phyloP scores from a whole-genome alignment of 2,888 invertebrate species.

The Pachymerium ferrugineum region DNA sequence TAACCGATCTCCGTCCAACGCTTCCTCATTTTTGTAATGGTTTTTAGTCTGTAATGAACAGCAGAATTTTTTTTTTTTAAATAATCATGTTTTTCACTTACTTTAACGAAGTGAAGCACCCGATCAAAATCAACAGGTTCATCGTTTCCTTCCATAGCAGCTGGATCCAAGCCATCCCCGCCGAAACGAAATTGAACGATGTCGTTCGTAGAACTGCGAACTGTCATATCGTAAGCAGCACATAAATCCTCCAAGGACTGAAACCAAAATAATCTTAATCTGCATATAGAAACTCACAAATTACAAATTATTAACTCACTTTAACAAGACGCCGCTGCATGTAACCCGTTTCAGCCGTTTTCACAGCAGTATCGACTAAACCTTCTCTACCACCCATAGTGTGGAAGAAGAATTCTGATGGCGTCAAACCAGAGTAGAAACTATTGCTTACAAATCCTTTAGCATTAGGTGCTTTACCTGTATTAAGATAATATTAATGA shows the following conservation, averaged over 20 bases:
- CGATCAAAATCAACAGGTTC: constrained; percentile 82
- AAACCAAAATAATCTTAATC: too few relatives aligned
- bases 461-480: constrained; percentile 83
- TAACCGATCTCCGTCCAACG: not conserved
- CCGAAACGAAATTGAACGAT: constrained; percentile 93
- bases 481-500: too few relatives aligned
- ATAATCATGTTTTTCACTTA: too few relatives aligned
- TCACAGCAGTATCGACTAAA: constrained; percentile 97
- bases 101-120: constrained; percentile 68
- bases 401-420: constrained; percentile 98
- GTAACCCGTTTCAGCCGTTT: constrained; percentile 99
- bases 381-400: constrained; percentile 95
- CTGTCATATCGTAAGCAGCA: constrained; percentile 91
- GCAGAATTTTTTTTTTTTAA: not conserved
- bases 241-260: constrained; percentile 92
- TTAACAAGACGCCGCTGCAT: constrained; percentile 95
- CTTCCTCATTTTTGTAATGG: not conserved
- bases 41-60: not conserved
- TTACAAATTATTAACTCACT: constrained; percentile 49
- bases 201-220: constrained; percentile 84
- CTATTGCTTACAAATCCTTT: constrained; percentile 97
- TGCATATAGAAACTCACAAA: not conserved
- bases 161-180: constrained; percentile 91
- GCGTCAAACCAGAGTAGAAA: constrained; percentile 92
- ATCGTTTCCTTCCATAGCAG: constrained; percentile 88